These are phyloP conservation scores for Ditylenchus weischeri DNA, from an alignment of 2,888 invertebrate genomes.

Conservation along the genomic window DNA sequence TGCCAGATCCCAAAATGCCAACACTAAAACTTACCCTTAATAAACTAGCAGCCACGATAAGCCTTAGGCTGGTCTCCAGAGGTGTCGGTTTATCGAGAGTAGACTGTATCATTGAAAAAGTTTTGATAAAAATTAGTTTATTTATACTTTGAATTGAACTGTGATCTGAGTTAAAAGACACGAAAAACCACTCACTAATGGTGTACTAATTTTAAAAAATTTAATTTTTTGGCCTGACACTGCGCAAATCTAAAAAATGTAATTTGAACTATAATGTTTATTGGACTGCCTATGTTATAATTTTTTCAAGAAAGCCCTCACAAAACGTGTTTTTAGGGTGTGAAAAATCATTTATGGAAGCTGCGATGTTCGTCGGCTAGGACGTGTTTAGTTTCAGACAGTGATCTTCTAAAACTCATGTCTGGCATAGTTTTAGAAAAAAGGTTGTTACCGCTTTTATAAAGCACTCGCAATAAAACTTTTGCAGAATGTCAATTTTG, in stretches of 20 bases:
- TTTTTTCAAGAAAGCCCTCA: neutral
- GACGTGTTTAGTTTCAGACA: conserved; percentile 40
- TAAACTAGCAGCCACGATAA: too few species aligned
- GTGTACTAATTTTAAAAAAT: too few species aligned
- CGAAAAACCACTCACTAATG: too few species aligned
- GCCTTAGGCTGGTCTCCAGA: too few species aligned
- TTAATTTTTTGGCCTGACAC: too few species aligned
- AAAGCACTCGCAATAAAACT: neutral
- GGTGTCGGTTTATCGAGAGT: too few species aligned
- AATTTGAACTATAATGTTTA: neutral
- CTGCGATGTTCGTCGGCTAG: conserved; percentile 38
- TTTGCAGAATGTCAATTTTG: conserved; percentile 30
- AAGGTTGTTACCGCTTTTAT: conserved; percentile 5
- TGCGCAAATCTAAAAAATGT: neutral
- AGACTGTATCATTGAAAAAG: too few species aligned
- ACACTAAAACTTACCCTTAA: too few species aligned
- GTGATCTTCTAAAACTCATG: conserved; percentile 40
- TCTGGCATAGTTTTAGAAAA: conserved; percentile 35
- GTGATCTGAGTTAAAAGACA: too few species aligned
- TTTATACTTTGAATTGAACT: too few species aligned
- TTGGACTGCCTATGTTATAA: neutral
- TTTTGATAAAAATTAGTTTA: too few species aligned
- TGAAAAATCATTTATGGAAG: conserved; percentile 34
- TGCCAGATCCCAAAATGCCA: too few species aligned
- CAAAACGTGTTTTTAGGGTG: conserved; percentile 34